Percentiles rank a stretch among this genome's conserved stretches.
Evolutionary conservation across 2,888 invertebrate genomes (phyloP).

Genomic region (Leptogaster cylindrica): DNA sequence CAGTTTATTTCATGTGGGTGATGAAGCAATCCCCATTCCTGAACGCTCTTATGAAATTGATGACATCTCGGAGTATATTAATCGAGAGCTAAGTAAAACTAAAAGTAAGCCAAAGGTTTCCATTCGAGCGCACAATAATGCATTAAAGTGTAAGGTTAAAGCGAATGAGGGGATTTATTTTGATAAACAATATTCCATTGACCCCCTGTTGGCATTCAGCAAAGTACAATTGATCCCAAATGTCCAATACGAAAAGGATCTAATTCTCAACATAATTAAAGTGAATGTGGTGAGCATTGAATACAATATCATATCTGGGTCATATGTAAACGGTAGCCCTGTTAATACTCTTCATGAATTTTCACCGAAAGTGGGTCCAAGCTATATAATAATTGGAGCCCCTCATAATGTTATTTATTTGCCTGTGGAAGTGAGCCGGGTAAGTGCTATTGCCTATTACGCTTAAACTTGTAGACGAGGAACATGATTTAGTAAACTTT

Average conservation of each 20-base stretch:
- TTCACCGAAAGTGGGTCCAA: slow-evolving; percentile 52
- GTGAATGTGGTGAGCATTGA: slow-evolving; percentile 46
- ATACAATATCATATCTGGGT: slow-evolving; percentile 47
- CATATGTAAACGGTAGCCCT: slow-evolving; percentile 49
- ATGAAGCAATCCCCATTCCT: slow-evolving; percentile 50
- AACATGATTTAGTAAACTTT: slow-evolving; percentile 54
- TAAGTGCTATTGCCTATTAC: slow-evolving; percentile 51
- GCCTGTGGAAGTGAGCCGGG: slow-evolving; percentile 51
- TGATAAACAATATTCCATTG: slow-evolving; percentile 32
- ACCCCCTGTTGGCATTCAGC: slow-evolving; percentile 46
- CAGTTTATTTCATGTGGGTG: slow-evolving; percentile 52
- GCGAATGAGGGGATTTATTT: slow-evolving; percentile 33
- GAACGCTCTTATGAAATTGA: slow-evolving; percentile 54
- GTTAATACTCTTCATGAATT: slow-evolving; percentile 56
- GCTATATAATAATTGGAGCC: slow-evolving; percentile 56
- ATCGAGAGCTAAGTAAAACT: not conserved
- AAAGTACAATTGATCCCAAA: slow-evolving; percentile 42
- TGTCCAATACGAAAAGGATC: slow-evolving; percentile 50
- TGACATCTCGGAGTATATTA: slow-evolving; percentile 49
- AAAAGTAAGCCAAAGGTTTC: not conserved
- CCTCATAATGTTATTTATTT: slow-evolving; percentile 55
- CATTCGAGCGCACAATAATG: slow-evolving; percentile 38
- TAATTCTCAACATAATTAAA: slow-evolving; percentile 53
- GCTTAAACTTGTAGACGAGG: slow-evolving; percentile 53
- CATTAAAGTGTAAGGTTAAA: slow-evolving; percentile 38